Percentiles rank a stretch among this genome's conserved stretches.
phyloP scores from a whole-genome alignment of 2,113 vertebrate genomes.

The Harpagus bidentatus region DNA sequence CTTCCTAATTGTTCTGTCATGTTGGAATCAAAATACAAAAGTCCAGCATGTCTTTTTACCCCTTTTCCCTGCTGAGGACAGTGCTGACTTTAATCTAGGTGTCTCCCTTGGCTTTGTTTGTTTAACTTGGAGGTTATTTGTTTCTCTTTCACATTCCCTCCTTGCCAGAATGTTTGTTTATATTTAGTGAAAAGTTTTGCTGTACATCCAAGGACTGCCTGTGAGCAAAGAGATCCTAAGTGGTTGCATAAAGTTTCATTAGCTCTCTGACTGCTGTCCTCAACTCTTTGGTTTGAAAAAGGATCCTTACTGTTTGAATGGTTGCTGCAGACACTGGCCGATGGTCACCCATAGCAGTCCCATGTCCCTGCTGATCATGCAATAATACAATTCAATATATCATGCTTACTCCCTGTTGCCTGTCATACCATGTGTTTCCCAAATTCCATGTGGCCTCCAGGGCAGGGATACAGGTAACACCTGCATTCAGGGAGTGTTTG shows the following conservation, averaged over 20 bases:
- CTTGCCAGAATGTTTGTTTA: background rate
- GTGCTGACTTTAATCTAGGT: background rate
- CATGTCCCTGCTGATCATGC: background rate
- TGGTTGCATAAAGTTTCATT: background rate
- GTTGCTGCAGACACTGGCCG: background rate
- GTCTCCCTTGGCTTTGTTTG: background rate
- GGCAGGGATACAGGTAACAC: background rate
- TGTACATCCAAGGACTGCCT: background rate
- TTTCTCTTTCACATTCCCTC: background rate
- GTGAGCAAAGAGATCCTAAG: background rate
- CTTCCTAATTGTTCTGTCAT: background rate
- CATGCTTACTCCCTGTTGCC: background rate
- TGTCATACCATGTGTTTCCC: background rate
- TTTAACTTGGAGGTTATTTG: conserved; percentile 3
- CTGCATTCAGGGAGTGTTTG: background rate
- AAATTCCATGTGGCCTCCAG: background rate
- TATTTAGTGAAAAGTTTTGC: background rate
- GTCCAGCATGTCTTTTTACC: background rate
- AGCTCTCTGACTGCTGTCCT: background rate
- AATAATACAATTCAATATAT: background rate
- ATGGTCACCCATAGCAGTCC: background rate
- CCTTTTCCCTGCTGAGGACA: background rate
- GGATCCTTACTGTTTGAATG: background rate
- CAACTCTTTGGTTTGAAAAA: background rate
- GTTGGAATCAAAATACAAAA: background rate